Evolutionary conservation across 2,888 invertebrate species (phyloP).

Genomic region (Meliscaeva auricollis): DNA sequence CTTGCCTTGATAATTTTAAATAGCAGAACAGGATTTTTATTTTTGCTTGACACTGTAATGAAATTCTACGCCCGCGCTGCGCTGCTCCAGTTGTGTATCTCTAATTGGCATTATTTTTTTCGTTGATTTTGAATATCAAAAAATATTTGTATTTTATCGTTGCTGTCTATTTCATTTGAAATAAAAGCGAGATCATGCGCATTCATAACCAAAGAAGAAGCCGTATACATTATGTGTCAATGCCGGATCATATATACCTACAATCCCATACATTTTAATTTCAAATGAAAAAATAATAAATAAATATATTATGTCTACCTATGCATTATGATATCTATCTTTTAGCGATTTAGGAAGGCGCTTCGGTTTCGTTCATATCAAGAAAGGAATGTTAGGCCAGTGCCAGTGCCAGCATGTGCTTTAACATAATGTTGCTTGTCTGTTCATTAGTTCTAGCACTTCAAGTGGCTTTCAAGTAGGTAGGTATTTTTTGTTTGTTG

Average conservation of each 20-base stretch:
- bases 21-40: background rate
- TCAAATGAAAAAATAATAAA: slow-evolving; percentile 18
- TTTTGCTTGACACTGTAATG: slow-evolving; percentile 22
- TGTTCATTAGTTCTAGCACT: slow-evolving; percentile 65
- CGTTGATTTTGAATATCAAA: slow-evolving; percentile 33
- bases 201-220: slow-evolving; percentile 47
- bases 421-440: slow-evolving; percentile 62
- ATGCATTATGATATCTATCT: slow-evolving; percentile 56
- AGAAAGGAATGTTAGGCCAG: slow-evolving; percentile 29
- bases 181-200: slow-evolving; percentile 66
- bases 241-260: slow-evolving; percentile 51
- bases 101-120: slow-evolving; percentile 19
- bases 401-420: slow-evolving; percentile 27
- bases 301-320: slow-evolving; percentile 11
- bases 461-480: slow-evolving; percentile 58
- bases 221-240: slow-evolving; percentile 70
- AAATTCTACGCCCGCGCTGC: background rate
- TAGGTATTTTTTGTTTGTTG: slow-evolving; percentile 10
- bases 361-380: slow-evolving; percentile 31
- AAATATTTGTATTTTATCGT: slow-evolving; percentile 50
- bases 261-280: slow-evolving; percentile 14
- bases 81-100: slow-evolving; percentile 12
- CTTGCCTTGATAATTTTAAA: background rate
- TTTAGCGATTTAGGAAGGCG: slow-evolving; percentile 45
- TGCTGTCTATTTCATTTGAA: slow-evolving; percentile 32